phyloP scores from a whole-genome alignment of 1,140 invertebrate species.

The Drosophila pandora region DNA sequence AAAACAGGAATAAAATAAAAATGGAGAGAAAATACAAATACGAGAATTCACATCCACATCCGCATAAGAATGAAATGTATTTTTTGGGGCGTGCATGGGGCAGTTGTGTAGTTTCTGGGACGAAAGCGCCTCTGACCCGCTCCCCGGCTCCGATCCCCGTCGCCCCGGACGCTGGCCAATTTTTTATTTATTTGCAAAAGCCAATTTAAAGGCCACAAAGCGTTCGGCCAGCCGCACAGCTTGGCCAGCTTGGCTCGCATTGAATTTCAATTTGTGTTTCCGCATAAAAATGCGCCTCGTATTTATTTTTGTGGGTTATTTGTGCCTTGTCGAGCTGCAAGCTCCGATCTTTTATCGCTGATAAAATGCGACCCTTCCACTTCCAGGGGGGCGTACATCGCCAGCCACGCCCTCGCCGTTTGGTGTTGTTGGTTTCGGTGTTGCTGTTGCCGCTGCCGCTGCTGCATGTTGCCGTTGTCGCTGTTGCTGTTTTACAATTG shows the following conservation, averaged over 20 bases:
- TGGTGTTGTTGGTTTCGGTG: constrained; percentile 16
- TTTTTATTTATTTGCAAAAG: constrained; percentile 78
- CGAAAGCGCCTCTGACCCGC: constrained; percentile 55
- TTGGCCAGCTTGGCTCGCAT: constrained; percentile 61
- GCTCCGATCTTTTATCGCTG: constrained; percentile 74
- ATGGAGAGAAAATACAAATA: constrained; percentile 14
- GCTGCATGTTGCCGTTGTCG: constrained; percentile 41
- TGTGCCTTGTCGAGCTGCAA: constrained; percentile 40
- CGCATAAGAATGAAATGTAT: constrained; percentile 25
- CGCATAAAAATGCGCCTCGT: constrained; percentile 71
- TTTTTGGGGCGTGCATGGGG: constrained; percentile 51
- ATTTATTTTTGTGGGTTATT: constrained; percentile 73
- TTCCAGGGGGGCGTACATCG: constrained; percentile 51
- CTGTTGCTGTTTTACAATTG: constrained; percentile 75
- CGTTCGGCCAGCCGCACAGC: constrained; percentile 26
- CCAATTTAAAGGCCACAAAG: constrained; percentile 65
- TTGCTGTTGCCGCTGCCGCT: constrained; percentile 12
- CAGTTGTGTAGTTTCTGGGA: constrained; percentile 40
- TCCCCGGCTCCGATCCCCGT: constrained; percentile 31
- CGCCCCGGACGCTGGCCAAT: constrained; percentile 10
- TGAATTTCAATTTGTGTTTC: constrained; percentile 82
- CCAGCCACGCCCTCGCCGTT: constrained; percentile 56
- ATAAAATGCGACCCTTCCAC: constrained; percentile 61
- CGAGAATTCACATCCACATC: not conserved
- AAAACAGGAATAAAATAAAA: constrained; percentile 36